These are phyloP conservation scores for Cairina moschata DNA, from an alignment of 2,113 vertebrate species.

Conservation along the genomic window DNA sequence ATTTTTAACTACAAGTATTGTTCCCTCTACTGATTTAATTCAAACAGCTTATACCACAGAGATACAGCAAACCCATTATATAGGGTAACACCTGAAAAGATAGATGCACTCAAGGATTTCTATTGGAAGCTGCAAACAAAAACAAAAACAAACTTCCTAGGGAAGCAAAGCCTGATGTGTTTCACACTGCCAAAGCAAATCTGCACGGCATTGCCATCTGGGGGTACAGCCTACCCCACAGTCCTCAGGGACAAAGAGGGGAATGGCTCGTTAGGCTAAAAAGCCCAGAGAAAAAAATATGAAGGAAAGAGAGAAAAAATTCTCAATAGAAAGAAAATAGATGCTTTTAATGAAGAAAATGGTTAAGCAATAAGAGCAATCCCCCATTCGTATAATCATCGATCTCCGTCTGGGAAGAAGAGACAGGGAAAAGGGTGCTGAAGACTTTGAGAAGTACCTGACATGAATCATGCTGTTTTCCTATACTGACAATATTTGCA, in stretches of 20 bases:
- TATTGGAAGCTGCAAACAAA: not conserved
- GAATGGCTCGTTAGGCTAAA: not conserved
- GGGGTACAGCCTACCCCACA: not conserved
- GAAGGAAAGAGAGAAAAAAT: not conserved
- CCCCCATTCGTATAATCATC: not conserved
- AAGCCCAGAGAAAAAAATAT: too few relatives aligned
- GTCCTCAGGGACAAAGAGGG: not conserved
- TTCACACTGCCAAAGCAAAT: not conserved
- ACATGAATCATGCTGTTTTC: not conserved
- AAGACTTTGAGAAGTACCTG: not conserved
- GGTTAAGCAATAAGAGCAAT: not conserved
- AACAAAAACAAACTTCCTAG: too few relatives aligned
- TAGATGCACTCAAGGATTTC: not conserved
- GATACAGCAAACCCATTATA: not conserved
- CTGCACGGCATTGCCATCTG: rapidly evolving
- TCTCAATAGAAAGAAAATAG: not conserved
- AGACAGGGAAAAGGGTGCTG: not conserved
- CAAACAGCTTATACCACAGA: not conserved
- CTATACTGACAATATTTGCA: not conserved
- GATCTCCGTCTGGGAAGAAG: not conserved
- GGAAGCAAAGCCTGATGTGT: not conserved
- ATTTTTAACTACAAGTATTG: not conserved
- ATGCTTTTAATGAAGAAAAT: not conserved
- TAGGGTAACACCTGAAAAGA: not conserved
- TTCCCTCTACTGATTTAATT: not conserved